phyloP scores from a whole-genome alignment of 1,140 invertebrate genomes.

The Drosophila sp. region DNA sequence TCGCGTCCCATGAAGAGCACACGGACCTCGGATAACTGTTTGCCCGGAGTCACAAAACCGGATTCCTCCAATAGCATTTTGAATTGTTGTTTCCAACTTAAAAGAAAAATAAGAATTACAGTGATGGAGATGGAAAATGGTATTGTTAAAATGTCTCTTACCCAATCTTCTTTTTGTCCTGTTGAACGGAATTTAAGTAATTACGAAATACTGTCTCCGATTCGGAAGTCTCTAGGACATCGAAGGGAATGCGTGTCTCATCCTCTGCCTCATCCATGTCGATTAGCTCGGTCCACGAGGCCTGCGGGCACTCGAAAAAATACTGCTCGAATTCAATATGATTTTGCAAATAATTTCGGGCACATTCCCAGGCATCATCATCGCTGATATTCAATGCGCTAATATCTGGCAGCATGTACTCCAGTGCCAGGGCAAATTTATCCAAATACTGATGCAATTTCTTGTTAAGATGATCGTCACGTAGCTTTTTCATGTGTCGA shows the following conservation, averaged over 20 bases:
- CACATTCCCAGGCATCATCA: constrained; percentile 92
- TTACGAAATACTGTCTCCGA: constrained; percentile 96
- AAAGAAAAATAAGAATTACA: not conserved
- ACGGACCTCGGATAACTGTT: constrained; percentile 94
- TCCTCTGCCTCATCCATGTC: constrained; percentile 87
- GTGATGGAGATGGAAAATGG: not conserved
- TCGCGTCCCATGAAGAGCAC: constrained; percentile 97
- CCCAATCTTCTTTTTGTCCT: constrained; percentile 95
- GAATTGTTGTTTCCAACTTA: constrained; percentile 95
- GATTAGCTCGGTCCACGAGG: constrained; percentile 89
- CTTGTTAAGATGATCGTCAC: constrained; percentile 92
- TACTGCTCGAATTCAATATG: constrained; percentile 95
- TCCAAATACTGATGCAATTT: constrained; percentile 92
- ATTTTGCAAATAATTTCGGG: constrained; percentile 91
- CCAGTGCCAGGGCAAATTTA: constrained; percentile 90
- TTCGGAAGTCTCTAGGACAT: constrained; percentile 94
- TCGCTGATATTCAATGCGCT: constrained; percentile 85
- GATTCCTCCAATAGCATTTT: constrained; percentile 96
- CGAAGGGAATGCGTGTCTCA: constrained; percentile 93
- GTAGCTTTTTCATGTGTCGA: constrained; percentile 92
- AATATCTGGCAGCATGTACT: constrained; percentile 92
- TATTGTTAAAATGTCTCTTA: constrained; percentile 84
- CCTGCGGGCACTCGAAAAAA: constrained; percentile 93
- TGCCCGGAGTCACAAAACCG: constrained; percentile 96
- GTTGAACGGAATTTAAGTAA: constrained; percentile 94